phyloP scores from a whole-genome alignment of 2,113 vertebrate genomes.

The Motacilla alba region DNA sequence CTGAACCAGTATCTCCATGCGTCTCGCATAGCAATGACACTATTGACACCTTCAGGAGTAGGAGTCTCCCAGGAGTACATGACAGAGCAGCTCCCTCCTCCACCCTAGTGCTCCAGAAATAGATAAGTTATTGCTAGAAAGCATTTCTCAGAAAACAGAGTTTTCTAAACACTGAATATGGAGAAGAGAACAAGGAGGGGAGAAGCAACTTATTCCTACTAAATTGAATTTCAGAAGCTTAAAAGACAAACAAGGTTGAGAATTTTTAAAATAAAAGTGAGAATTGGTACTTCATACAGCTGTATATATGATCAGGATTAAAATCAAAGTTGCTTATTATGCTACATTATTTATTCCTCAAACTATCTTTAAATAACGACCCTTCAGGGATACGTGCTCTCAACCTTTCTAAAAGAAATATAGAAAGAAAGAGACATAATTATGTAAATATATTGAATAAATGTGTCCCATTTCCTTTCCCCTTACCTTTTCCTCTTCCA shows the following conservation, averaged over 20 bases:
- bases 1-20: not conserved
- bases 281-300: not conserved
- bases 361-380: not conserved
- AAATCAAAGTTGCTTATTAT: not conserved
- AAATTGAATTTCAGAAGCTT: not conserved
- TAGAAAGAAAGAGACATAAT: not conserved
- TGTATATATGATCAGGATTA: not conserved
- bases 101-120: slow-evolving; percentile 55
- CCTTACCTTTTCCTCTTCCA: not conserved
- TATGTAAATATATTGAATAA: not conserved
- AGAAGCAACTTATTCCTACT: not conserved
- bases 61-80: slow-evolving; percentile 56
- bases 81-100: slow-evolving; percentile 58
- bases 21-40: slow-evolving; percentile 9
- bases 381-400: not conserved
- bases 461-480: not conserved
- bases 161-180: slow-evolving; percentile 32
- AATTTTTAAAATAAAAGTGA: not conserved
- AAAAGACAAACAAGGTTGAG: not conserved
- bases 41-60: slow-evolving; percentile 52
- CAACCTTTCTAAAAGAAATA: not conserved
- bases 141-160: slow-evolving; percentile 43
- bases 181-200: not conserved
- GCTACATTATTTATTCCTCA: not conserved
- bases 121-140: slow-evolving; percentile 57